Percentiles rank a stretch among this genome's conserved stretches.
These are phyloP conservation scores for Vireo altiloquus DNA, from an alignment of 2,113 vertebrate genomes.

Conservation along the genomic window DNA sequence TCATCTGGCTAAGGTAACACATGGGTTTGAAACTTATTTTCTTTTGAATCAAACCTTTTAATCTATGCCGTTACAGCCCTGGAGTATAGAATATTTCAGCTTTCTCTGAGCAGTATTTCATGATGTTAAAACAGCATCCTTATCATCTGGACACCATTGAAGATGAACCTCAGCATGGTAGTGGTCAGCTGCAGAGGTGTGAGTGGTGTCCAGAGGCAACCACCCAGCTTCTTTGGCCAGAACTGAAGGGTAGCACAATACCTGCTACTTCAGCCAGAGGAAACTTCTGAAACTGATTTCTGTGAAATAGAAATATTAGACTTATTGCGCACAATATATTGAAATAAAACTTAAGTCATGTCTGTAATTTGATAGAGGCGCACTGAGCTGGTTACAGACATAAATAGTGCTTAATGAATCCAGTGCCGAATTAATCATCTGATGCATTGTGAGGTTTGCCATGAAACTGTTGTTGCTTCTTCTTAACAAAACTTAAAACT, in stretches of 20 bases:
- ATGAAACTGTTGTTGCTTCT: background rate
- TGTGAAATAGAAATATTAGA: background rate
- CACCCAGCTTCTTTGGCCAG: background rate
- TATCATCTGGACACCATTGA: rapidly evolving
- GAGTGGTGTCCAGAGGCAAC: background rate
- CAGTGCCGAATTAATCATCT: background rate
- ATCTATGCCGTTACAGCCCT: background rate
- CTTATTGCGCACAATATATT: background rate
- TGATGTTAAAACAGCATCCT: background rate
- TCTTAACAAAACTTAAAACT: background rate
- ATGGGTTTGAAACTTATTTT: background rate
- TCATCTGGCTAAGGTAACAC: conserved; percentile 93
- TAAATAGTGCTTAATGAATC: background rate
- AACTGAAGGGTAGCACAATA: background rate
- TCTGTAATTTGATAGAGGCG: background rate
- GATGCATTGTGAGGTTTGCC: background rate
- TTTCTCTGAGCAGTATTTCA: background rate
- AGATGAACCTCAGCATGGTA: background rate
- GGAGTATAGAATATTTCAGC: background rate
- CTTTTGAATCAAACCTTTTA: background rate
- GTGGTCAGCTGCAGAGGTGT: rapidly evolving
- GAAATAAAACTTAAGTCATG: background rate
- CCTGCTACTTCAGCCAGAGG: background rate
- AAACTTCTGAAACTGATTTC: background rate
- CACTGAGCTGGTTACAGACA: background rate